These are phyloP conservation scores for Anguilla marmorata DNA, from an alignment of 2,797 vertebrate species.

Conservation along the genomic window DNA sequence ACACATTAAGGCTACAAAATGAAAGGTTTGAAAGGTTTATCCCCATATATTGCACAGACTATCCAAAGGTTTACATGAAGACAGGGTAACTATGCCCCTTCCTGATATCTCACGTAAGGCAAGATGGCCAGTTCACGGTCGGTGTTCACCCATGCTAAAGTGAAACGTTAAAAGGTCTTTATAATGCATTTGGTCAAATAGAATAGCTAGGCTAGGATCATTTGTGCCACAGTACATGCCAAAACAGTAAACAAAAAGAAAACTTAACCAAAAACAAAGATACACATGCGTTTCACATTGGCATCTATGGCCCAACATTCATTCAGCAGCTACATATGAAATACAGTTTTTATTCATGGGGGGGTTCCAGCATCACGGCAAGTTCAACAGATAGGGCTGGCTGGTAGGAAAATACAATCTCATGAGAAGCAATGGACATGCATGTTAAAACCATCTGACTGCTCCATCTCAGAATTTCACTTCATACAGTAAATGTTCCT, in stretches of 20 bases:
- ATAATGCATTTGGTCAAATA: constrained; percentile 64
- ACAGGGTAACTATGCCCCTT: constrained; percentile 51
- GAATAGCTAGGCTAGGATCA: constrained; percentile 54
- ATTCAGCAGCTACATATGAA: constrained; percentile 59
- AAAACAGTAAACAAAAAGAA: constrained; percentile 49
- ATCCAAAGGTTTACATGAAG: constrained; percentile 67
- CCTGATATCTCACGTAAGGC: constrained; percentile 73
- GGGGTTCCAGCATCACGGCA: constrained; percentile 54
- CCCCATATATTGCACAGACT: constrained; percentile 81
- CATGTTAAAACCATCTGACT: not conserved
- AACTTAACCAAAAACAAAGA: not conserved
- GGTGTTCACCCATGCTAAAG: constrained; percentile 56
- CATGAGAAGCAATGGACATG: not conserved
- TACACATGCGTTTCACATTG: constrained; percentile 64
- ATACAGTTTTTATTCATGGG: constrained; percentile 28
- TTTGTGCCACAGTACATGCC: constrained; percentile 56
- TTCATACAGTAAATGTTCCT: not conserved
- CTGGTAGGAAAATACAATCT: not conserved
- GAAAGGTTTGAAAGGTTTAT: constrained; percentile 69
- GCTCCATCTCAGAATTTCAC: not conserved
- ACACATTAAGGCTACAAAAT: constrained; percentile 53
- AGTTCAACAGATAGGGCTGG: not conserved
- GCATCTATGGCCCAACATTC: constrained; percentile 51
- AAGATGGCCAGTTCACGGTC: constrained; percentile 66
- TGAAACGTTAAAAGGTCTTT: constrained; percentile 45